A percentile compares a stretch with the other conserved stretches of the same genome.
phyloP scores from a whole-genome alignment of 2,797 vertebrate genomes.

The Eospalax fontanierii region DNA sequence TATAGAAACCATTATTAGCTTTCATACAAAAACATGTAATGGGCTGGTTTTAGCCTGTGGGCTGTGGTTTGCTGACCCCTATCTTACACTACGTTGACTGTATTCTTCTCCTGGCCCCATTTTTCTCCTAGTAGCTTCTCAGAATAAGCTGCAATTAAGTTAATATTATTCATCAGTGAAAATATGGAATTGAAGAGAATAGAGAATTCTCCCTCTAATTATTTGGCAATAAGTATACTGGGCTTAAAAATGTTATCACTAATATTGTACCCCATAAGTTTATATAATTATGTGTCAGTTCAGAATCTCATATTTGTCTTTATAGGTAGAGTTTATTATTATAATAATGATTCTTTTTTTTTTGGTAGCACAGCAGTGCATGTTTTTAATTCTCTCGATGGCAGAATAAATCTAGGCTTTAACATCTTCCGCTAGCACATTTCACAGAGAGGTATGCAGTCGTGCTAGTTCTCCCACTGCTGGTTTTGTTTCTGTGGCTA shows the following conservation, averaged over 20 bases:
- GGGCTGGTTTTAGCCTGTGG: background rate
- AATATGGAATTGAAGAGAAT: background rate
- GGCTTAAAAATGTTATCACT: slow-evolving; percentile 13
- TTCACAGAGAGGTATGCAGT: background rate
- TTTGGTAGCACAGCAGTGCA: background rate
- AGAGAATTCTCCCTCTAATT: slow-evolving; percentile 24
- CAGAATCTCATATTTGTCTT: background rate
- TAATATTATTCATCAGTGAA: slow-evolving; percentile 14
- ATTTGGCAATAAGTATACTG: slow-evolving; percentile 42
- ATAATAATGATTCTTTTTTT: background rate
- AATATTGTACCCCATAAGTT: background rate
- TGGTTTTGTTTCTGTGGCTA: slow-evolving; percentile 49
- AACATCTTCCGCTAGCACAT: slow-evolving; percentile 28
- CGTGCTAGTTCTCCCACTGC: background rate
- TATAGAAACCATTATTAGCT: background rate
- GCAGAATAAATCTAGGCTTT: slow-evolving; percentile 40
- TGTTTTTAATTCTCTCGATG: background rate
- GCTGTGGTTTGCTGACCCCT: background rate
- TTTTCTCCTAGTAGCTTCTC: slow-evolving; percentile 43
- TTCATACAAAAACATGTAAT: background rate
- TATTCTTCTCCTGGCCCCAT: background rate
- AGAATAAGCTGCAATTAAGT: slow-evolving; percentile 35
- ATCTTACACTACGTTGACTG: background rate
- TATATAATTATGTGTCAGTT: background rate
- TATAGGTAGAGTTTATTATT: slow-evolving; percentile 7